These are phyloP conservation scores for Halictus rubicundus DNA, from an alignment of 1,140 invertebrate genomes.

Conservation along the genomic window DNA sequence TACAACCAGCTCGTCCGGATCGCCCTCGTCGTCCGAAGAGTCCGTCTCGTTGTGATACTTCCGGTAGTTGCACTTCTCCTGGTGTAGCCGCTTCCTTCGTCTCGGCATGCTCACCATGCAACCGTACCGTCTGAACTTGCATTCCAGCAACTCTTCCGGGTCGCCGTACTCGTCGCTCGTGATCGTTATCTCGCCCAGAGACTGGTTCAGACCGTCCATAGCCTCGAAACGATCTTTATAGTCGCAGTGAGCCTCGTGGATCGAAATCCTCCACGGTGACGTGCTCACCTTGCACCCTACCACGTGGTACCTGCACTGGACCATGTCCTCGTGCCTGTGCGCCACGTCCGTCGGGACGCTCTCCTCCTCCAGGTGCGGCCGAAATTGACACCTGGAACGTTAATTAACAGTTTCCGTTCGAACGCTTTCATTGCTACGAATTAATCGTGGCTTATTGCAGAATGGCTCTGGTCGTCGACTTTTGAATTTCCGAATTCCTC, in stretches of 20 bases:
- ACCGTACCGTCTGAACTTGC: slow-evolving; percentile 63
- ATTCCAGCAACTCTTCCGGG: slow-evolving; percentile 64
- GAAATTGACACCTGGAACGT: slow-evolving; percentile 71
- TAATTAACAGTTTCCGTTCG: no score
- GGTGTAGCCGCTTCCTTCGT: slow-evolving; percentile 63
- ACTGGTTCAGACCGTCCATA: slow-evolving; percentile 33
- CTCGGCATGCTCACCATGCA: slow-evolving; percentile 70
- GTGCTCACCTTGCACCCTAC: slow-evolving; percentile 71
- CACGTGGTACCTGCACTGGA: slow-evolving; percentile 60
- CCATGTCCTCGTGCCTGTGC: slow-evolving; percentile 49
- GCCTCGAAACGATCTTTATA: slow-evolving; percentile 62
- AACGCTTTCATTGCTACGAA: no score
- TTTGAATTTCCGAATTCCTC: no score
- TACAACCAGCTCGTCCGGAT: slow-evolving; percentile 56
- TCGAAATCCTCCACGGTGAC: slow-evolving; percentile 60
- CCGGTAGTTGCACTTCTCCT: slow-evolving; percentile 70
- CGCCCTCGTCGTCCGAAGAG: slow-evolving; percentile 33
- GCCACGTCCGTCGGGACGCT: slow-evolving; percentile 65
- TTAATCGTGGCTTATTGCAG: no score
- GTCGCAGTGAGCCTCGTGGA: slow-evolving; percentile 70
- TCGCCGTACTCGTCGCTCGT: slow-evolving; percentile 28
- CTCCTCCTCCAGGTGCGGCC: slow-evolving; percentile 69
- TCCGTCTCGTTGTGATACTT: slow-evolving; percentile 24
- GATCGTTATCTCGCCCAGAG: slow-evolving; percentile 32
- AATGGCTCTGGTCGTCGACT: no score